Base-by-base conservation (phyloP, 2,113 vertebrate genomes). In the Columba janthina region DNA sequence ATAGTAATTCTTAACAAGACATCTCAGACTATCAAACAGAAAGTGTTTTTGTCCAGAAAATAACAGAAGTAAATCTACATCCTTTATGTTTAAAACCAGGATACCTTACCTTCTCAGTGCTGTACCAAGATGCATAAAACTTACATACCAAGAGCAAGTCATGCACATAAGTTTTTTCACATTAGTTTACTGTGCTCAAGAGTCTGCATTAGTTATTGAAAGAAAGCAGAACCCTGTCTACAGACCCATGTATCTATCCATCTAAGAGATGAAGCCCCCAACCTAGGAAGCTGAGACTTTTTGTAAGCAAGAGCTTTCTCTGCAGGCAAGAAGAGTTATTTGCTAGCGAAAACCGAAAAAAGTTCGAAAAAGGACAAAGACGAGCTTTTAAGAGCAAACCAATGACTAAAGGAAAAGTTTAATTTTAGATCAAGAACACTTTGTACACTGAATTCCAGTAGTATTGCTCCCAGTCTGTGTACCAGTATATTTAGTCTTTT, bases 371-470 rank as follows among this genome's bases (percentile, higher is more conserved):
- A 46, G 36, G 64, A 91, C 53, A 84, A 74, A 51, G 40, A 67
- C 11, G 61, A 12, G 14, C 36, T 92, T 95, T 80, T 31, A 89
- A 73, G 58, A 75, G 36, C 38, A 93, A 91, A 64, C 38, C 73
- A 75, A 69, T 69, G 89, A 96, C 70, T 89, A 85, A 80, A 79
- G 44, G 32, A 74, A 46, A 74, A 84, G 48, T 64, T 91, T 69
- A 73, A 93, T 96, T 96, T 97, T 91, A 94, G 66, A 89, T 87
- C 85, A 88, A 82, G 88, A 93, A 91, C 76, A 95, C 54, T 94
- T 44, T 69, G 65, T 85, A 71, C 38, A 19, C n/a, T 65, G 50
- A 73, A 85, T 73, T 94, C 58, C 66, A 90, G 40, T 25, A 78
- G 56, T 22, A 61, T 6, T 72, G 54, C 53, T 93, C 67, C 46